A percentile compares a stretch with the other conserved stretches of the same genome.
phyloP scores from a whole-genome alignment of 2,888 invertebrate genomes.

The Noctua comes region DNA sequence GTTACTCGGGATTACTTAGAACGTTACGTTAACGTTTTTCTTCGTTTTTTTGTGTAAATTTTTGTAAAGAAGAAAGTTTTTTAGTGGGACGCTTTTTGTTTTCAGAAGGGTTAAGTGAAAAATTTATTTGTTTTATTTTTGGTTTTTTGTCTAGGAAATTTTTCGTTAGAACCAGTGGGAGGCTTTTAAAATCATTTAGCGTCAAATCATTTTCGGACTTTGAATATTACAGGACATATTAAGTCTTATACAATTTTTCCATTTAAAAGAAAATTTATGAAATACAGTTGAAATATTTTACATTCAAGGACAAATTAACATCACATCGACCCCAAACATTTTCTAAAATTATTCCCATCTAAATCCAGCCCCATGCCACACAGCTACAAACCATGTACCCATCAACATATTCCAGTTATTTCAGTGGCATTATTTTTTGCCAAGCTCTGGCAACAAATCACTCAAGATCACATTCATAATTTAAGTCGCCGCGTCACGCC shows the following conservation, averaged over 20 bases:
- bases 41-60: conserved; percentile 56
- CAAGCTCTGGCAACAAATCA: conserved; percentile 80
- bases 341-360: conserved; percentile 30
- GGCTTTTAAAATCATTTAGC: neutral
- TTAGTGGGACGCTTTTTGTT: conserved; percentile 46
- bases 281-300: neutral
- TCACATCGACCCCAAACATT: conserved; percentile 30
- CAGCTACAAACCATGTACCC: conserved; percentile 42
- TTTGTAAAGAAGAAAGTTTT: conserved; percentile 54
- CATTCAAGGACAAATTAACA: conserved; percentile 2
- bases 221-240: neutral
- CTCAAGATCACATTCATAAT: conserved; percentile 83
- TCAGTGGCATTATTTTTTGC: conserved; percentile 68
- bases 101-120: conserved; percentile 51
- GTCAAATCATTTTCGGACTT: neutral
- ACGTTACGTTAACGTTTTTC: conserved; percentile 58
- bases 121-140: conserved; percentile 27
- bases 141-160: conserved; percentile 4
- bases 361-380: conserved; percentile 33
- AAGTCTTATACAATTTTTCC: neutral
- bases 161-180: conserved; percentile 10
- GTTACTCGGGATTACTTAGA: conserved; percentile 68
- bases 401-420: conserved; percentile 63
- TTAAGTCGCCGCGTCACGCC: conserved; percentile 80
- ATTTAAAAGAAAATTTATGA: neutral